Percentiles rank a stretch among this genome's conserved stretches.
These are phyloP conservation scores for Palythoa caribaeorum DNA, from an alignment of 92 coral and sea anemone species.

Conservation along the genomic window DNA sequence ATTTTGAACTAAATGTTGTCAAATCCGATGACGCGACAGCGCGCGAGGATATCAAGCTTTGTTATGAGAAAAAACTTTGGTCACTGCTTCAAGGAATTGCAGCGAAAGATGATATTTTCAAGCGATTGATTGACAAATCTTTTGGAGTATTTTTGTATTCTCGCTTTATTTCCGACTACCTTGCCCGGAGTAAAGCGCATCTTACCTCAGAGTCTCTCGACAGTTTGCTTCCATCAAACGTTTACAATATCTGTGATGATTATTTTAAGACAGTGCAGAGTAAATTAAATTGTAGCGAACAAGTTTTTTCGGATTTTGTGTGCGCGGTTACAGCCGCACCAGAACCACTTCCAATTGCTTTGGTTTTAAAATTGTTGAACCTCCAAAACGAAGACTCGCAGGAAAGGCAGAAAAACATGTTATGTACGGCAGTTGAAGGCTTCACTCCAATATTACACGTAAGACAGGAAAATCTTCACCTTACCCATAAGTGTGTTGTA, in stretches of 20 bases:
- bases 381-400: neutral
- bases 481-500: neutral
- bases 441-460: conserved; percentile 4
- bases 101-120: neutral
- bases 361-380: conserved; percentile 10
- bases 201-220: conserved; percentile 22
- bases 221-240: conserved; percentile 23
- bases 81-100: neutral
- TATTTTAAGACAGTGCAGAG: conserved; percentile 26
- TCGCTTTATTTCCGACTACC: conserved; percentile 34
- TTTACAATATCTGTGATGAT: conserved; percentile 11
- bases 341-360: conserved; percentile 41
- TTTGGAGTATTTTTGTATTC: conserved; percentile 44
- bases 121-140: conserved; percentile 27
- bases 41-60: conserved; percentile 38
- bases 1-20: conserved; percentile 12
- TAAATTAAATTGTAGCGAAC: conserved; percentile 1
- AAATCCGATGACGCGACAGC: conserved; percentile 25
- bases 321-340: conserved; percentile 43
- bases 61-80: conserved; percentile 25
- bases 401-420: neutral
- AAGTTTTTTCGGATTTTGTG: conserved; percentile 32
- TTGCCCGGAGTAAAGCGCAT: neutral
- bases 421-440: conserved; percentile 24
- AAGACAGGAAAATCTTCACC: neutral